Base-by-base conservation (phyloP, 2,888 invertebrate species). In the Formica aserva region DNA sequence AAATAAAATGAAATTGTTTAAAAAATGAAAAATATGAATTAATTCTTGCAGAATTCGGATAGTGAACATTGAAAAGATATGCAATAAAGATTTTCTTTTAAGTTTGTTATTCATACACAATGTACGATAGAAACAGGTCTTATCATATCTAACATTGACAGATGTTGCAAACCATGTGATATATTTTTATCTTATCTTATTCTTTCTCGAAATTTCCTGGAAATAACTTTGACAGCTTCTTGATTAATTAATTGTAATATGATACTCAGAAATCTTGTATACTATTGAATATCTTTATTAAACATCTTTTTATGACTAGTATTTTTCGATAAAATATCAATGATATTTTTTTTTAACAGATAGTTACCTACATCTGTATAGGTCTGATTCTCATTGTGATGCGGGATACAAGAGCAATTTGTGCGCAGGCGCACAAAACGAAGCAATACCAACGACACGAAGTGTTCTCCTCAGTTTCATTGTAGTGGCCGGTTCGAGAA, bases 401-500 rank as follows among this genome's bases (percentile, higher is more conserved):
- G n/a, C 22, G 6, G 3, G 35, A 32, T 4, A 15, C 4, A 29
- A 26, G 29, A n/a, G 52, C 5, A 15, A n/a, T 41, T 65, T 2
- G 18, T 57, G 90, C 93, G 93, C 93, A 93, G 91, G 93, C 93
- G 93, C 88, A 87, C 35, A 85, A 88, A 88, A 71, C 89, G 89
- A 91, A 91, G 91, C 90, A 89, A 91, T 90, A 91, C 91, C 90
- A 88, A 91, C 90, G 90, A 86, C 87, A 88, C 84, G 80, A 89
- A 86, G 77, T 87, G 78, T 85, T 81, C 85, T 75, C 88, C 62
- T 76, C 92, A 94, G 94, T 94, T 93, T 93, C 93, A 93, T 18
- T 57, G n/a, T 93, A 86, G 94, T 94, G 94, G 94, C 94, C 94
- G 94, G 94, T 94, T 94, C 92, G 88, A 95, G 94, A 94, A 94